Evolutionary conservation across 1,140 invertebrate species (phyloP).

Genomic region (Cryptotermes secundus): DNA sequence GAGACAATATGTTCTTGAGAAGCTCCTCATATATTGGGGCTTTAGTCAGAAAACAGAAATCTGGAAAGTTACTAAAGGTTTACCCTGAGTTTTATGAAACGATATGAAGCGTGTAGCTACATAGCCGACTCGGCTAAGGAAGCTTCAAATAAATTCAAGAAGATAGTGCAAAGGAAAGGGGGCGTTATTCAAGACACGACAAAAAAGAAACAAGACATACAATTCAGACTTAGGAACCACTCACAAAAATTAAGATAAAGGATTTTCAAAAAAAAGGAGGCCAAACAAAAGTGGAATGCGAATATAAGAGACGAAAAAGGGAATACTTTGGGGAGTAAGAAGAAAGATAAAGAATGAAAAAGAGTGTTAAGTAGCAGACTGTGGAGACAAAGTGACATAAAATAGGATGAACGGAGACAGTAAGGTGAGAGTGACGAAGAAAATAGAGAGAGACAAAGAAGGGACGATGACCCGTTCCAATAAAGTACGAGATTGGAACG

Average conservation of each 20-base stretch:
- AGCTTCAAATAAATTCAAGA: background rate
- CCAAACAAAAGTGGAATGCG: background rate
- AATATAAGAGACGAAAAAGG: background rate
- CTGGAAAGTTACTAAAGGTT: no score
- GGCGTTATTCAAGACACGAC: background rate
- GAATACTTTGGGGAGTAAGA: background rate
- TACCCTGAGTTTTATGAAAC: no score
- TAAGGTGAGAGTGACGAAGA: background rate
- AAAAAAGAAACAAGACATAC: background rate
- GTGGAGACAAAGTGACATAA: background rate
- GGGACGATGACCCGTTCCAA: background rate
- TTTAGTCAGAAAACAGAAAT: no score
- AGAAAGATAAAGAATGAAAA: background rate
- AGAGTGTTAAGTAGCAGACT: background rate
- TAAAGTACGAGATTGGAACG: conserved; percentile 2
- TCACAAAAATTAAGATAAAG: background rate
- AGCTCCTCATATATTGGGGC: no score
- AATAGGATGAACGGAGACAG: background rate
- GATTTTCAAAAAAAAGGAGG: background rate
- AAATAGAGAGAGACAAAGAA: background rate
- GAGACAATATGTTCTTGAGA: no score
- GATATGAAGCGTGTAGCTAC: no score
- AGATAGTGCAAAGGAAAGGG: background rate
- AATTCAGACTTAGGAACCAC: conserved; percentile 2
- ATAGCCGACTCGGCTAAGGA: no score